A percentile compares a stretch with the other conserved stretches of the same genome.
Evolutionary conservation across 2,888 invertebrate genomes (phyloP).

Genomic region (Protodeltote pygarga): DNA sequence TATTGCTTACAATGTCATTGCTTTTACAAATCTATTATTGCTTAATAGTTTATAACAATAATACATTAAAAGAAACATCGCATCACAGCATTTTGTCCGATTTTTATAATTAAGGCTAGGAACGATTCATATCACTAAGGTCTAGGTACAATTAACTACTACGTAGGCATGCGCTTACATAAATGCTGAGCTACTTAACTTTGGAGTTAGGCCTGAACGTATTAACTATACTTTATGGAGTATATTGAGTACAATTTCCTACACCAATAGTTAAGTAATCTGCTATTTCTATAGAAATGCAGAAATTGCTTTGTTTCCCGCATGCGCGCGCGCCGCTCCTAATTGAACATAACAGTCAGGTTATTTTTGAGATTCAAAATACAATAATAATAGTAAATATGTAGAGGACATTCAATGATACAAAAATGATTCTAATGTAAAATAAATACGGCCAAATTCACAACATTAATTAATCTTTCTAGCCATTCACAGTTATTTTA

Average conservation of each 20-base stretch:
- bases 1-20: conserved; percentile 43
- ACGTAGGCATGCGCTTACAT: conserved; percentile 33
- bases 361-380: conserved; percentile 17
- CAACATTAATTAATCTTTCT: too few species aligned
- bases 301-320: conserved; percentile 1
- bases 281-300: conserved; percentile 14
- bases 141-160: conserved; percentile 29
- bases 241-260: conserved; percentile 13
- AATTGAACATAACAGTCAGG: conserved; percentile 4
- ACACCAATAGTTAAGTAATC: conserved; percentile 3
- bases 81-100: conserved; percentile 63
- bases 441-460: conserved; percentile 5
- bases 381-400: conserved; percentile 14
- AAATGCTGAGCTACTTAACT: conserved; percentile 43
- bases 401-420: conserved; percentile 13
- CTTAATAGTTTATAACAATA: conserved; percentile 41
- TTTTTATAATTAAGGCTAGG: conserved; percentile 58
- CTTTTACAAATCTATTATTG: conserved; percentile 35
- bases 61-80: conserved; percentile 39
- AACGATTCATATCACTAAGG: conserved; percentile 58
- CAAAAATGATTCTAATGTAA: conserved; percentile 13
- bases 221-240: too few species aligned
- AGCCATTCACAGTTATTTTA: too few species aligned
- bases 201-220: conserved; percentile 33
- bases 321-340: neutral